Conservation (phyloP, 1,140 invertebrate species). For the Galleria mellonella region DNA sequence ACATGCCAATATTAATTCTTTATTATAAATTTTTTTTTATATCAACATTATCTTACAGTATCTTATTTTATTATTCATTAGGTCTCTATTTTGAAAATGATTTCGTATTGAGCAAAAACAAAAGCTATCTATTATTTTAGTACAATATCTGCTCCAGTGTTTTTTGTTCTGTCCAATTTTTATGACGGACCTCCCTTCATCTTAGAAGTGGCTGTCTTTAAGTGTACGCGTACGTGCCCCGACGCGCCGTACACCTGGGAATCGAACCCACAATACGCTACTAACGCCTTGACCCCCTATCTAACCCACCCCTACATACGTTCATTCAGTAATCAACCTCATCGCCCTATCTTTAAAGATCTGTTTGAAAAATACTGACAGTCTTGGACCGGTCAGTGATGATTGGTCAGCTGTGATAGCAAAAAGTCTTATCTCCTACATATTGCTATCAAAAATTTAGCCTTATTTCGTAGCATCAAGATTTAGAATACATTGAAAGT, state of each 20-base stretch:
- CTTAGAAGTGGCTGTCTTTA: constrained; percentile 63
- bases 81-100: no score
- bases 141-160: constrained; percentile 18
- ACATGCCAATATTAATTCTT: no score
- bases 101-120: no score
- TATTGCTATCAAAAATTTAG: constrained; percentile 17
- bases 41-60: no score
- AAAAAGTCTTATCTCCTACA: constrained; percentile 30
- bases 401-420: constrained; percentile 31
- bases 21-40: no score
- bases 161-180: constrained; percentile 57
- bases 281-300: constrained; percentile 59
- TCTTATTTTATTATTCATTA: no score
- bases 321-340: no score
- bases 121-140: no score
- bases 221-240: constrained; percentile 60
- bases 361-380: neutral
- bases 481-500: neutral
- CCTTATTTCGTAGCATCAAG: constrained; percentile 6
- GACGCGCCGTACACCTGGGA: constrained; percentile 63
- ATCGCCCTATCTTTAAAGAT: no score
- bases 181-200: constrained; percentile 68
- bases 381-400: constrained; percentile 47
- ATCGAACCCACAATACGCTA: constrained; percentile 63
- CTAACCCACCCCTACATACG: constrained; percentile 6